Evolutionary conservation across 2,113 vertebrate species (phyloP).

Genomic region (Mesoclemmys tuberculata): DNA sequence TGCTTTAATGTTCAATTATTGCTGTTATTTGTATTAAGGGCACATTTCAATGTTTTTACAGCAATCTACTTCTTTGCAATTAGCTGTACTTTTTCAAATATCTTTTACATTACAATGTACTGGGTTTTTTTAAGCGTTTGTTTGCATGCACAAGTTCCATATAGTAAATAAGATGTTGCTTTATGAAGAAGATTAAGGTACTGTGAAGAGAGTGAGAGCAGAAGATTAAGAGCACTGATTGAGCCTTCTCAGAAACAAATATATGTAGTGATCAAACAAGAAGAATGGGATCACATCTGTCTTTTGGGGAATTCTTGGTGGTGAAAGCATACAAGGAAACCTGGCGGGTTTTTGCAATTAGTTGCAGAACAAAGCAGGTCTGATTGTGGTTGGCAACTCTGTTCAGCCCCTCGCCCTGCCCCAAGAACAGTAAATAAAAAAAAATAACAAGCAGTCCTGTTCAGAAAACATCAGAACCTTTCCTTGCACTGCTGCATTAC

Average conservation of each 20-base stretch:
- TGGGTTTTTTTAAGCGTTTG: not conserved
- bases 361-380: no score
- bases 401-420: not conserved
- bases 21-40: not conserved
- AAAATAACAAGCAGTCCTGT: not conserved
- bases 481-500: not conserved
- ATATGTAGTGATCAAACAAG: not conserved
- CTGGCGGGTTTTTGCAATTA: not conserved
- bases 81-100: not conserved
- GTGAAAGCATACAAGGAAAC: not conserved
- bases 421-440: not conserved
- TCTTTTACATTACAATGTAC: not conserved
- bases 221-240: not conserved
- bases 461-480: not conserved
- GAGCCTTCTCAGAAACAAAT: not conserved
- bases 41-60: constrained; percentile 13
- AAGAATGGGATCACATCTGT: not conserved
- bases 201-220: not conserved
- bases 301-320: not conserved
- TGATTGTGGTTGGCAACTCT: not conserved
- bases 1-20: constrained; percentile 10
- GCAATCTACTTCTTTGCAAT: not conserved
- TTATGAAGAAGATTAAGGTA: not conserved
- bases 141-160: not conserved
- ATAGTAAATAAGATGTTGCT: not conserved